These are phyloP conservation scores for Fulica atra DNA, from an alignment of 2,113 vertebrate genomes.

Conservation along the genomic window DNA sequence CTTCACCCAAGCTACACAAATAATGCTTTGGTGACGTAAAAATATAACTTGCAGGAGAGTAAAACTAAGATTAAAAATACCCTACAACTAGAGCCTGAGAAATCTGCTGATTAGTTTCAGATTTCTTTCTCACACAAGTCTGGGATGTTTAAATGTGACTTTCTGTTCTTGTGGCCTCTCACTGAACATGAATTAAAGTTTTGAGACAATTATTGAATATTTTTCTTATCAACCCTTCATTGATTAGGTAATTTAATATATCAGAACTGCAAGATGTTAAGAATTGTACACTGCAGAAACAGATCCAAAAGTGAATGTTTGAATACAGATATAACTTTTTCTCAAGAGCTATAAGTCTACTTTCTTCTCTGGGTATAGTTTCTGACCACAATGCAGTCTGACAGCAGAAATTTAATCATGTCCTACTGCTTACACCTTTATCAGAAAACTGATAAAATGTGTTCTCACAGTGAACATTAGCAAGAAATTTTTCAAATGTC, in stretches of 20 bases:
- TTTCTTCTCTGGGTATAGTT: not conserved
- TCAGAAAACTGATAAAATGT: slow-evolving; percentile 34
- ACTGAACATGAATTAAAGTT: not conserved
- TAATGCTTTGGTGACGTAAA: not conserved
- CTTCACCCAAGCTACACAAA: not conserved
- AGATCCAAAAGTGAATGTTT: not conserved
- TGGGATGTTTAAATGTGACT: not conserved
- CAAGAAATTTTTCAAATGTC: slow-evolving; percentile 66
- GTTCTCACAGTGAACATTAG: slow-evolving; percentile 2
- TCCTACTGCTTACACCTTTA: slow-evolving; percentile 23
- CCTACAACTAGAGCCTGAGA: not conserved
- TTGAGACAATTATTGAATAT: not conserved
- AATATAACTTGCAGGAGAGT: not conserved
- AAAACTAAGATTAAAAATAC: not conserved
- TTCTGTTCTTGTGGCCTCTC: not conserved
- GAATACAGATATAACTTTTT: not conserved
- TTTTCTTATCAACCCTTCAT: not conserved
- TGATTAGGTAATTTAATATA: not conserved
- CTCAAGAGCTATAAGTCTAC: not conserved
- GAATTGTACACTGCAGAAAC: not conserved
- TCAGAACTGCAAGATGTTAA: not conserved
- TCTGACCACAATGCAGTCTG: not conserved
- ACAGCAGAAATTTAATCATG: slow-evolving; percentile 20
- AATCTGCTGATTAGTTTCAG: not conserved
- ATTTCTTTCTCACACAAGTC: not conserved